phyloP scores from a whole-genome alignment of 2,888 invertebrate species.

The Helleia helle region DNA sequence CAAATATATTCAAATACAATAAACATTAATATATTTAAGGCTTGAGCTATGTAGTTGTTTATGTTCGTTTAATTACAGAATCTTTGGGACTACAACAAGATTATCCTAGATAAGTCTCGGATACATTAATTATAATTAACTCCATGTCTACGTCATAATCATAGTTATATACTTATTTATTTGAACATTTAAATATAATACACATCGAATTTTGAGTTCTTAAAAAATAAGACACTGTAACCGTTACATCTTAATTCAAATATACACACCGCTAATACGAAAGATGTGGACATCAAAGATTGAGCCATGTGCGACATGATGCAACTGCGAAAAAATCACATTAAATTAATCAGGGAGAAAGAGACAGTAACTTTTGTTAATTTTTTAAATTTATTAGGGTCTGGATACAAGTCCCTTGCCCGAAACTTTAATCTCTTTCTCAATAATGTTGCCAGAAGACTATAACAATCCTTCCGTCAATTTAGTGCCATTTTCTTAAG shows the following conservation, averaged over 20 bases:
- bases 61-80: constrained; percentile 1
- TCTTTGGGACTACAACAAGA: neutral
- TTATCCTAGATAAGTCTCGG: neutral
- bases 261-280: neutral
- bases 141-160: constrained; percentile 1
- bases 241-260: neutral
- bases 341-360: no score
- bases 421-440: no score
- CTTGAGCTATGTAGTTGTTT: neutral
- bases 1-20: constrained; percentile 6
- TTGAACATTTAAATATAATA: neutral
- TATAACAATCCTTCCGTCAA: no score
- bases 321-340: no score
- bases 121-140: neutral
- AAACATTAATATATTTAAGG: constrained; percentile 3
- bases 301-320: no score
- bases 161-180: constrained; percentile 1
- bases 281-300: no score
- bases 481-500: no score
- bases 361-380: no score
- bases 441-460: no score
- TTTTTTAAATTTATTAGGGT: no score
- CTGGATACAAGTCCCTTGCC: no score
- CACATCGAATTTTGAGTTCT: neutral
- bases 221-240: constrained; percentile 7